phyloP scores from a whole-genome alignment of 37 sponge, comb jelly and placozoan species.

The Crambe crambe region DNA sequence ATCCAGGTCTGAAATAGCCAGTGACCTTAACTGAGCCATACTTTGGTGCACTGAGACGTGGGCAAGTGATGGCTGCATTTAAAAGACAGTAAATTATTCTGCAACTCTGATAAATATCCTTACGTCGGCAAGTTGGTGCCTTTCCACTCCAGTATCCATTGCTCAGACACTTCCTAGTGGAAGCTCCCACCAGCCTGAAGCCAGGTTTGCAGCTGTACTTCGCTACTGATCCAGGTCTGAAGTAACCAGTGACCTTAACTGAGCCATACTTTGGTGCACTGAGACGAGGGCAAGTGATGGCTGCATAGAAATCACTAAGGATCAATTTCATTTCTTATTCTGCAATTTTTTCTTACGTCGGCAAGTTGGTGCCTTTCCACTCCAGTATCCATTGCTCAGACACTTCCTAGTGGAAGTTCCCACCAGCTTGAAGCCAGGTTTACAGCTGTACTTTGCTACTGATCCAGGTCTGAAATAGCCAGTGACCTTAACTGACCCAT shows the following conservation, averaged over 20 bases:
- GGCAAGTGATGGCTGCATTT: not conserved
- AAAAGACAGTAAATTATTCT: not conserved
- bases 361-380: constrained; percentile 39
- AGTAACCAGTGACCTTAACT: not conserved
- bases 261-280: constrained; percentile 19
- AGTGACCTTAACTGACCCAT: not conserved
- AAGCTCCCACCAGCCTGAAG: constrained; percentile 13
- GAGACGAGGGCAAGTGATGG: constrained; percentile 28
- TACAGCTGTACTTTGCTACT: constrained; percentile 36
- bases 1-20: not conserved
- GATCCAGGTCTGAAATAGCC: constrained; percentile 1
- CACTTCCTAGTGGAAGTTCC: constrained; percentile 37
- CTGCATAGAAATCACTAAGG: no score
- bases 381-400: constrained; percentile 51
- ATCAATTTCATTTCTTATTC: not conserved
- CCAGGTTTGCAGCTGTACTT: constrained; percentile 52
- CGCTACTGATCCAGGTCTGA: constrained; percentile 32
- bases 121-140: constrained; percentile 27
- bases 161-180: not conserved
- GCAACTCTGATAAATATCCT: not conserved
- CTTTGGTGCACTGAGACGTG: constrained; percentile 7
- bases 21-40: constrained; percentile 44
- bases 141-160: constrained; percentile 24
- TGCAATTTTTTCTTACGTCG: constrained; percentile 20
- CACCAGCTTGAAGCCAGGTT: constrained; percentile 38